Evolutionary conservation across 1,140 invertebrate genomes (phyloP), one percentile per base, ranked within the genome.

Genomic region (Drosophila bocki): DNA sequence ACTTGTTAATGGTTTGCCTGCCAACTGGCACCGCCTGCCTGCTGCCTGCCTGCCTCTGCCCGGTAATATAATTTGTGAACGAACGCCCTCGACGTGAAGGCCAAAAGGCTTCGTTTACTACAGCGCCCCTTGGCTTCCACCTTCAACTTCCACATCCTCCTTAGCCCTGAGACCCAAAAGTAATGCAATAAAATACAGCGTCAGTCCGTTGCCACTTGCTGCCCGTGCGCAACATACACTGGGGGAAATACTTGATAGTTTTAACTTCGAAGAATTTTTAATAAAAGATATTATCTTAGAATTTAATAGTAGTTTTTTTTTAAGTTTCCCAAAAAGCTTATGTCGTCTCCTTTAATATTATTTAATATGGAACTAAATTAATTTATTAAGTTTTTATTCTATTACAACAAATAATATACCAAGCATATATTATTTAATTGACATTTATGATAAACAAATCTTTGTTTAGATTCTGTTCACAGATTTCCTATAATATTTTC

Each of bases 161-260:
- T 15, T 50, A 22, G 32, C 45, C 35, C 48, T 51, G 47, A 58
- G 39, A 63, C 64, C 56, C 54, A 37, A 63, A 87, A 82, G 67
- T 79, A 80, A 72, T 80, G 84, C 84, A 88, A 87, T 87, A 88
- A 87, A 87, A 90, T 83, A 88, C 80, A 84, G 82, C 68, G 78
- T 50, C 56, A 70, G 61, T 60, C 62, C 71, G 44, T 75, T 69
- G 58, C 78, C 62, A 78, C 75, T 75, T 67, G 69, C 75, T 60
- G 76, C 62, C 71, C 61, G 70, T 76, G 50, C 51, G 57, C 51
- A 88, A 80, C 72, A 2, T 67, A 8, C 62, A 70, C 47, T 11
- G 48, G 8, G 17, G 12, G 7, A 62, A 62, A 35, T 3, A 17
- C 5, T 41, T 29, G 0, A 12, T 6, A 22, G 17, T 35, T 35